Evolutionary conservation across 53 echinoderm and acorn worm species (phyloP).

Genomic region (Echinarachnius parma): DNA sequence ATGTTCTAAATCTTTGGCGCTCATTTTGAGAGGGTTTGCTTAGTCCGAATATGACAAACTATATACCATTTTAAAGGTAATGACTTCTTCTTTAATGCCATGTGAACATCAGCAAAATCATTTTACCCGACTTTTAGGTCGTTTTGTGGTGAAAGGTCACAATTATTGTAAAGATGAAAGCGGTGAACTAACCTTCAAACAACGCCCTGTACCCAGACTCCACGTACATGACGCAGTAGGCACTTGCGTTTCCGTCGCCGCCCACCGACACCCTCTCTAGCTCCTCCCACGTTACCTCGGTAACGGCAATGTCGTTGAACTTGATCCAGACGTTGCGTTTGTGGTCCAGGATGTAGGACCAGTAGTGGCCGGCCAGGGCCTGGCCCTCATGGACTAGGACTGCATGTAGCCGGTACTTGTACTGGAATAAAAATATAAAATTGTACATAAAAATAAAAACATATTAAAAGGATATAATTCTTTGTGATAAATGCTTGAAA

Average conservation of each 20-base stretch:
- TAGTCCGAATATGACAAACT: too few relatives aligned
- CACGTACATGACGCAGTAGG: slow-evolving; percentile 98
- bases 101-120: too few relatives aligned
- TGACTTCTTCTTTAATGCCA: too few relatives aligned
- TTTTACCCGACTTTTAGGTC: too few relatives aligned
- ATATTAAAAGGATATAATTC: not conserved
- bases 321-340: slow-evolving; percentile 84
- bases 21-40: too few relatives aligned
- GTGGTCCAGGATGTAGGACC: slow-evolving; percentile 92
- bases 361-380: slow-evolving; percentile 94
- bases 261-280: slow-evolving; percentile 86
- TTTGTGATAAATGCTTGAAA: too few relatives aligned
- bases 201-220: slow-evolving; percentile 74
- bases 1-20: too few relatives aligned
- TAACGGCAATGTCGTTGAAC: slow-evolving; percentile 88
- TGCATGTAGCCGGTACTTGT: slow-evolving; percentile 84
- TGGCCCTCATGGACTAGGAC: slow-evolving; percentile 97
- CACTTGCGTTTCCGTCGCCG: slow-evolving; percentile 86
- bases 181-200: slow-evolving; percentile 77
- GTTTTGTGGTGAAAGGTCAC: not conserved
- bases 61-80: too few relatives aligned
- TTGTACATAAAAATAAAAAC: not conserved
- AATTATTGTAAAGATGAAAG: not conserved
- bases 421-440: slow-evolving; percentile 16
- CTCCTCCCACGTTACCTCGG: slow-evolving; percentile 75